Base-by-base conservation (phyloP, 2,888 invertebrate species). In the Pediacus dermestoides region DNA sequence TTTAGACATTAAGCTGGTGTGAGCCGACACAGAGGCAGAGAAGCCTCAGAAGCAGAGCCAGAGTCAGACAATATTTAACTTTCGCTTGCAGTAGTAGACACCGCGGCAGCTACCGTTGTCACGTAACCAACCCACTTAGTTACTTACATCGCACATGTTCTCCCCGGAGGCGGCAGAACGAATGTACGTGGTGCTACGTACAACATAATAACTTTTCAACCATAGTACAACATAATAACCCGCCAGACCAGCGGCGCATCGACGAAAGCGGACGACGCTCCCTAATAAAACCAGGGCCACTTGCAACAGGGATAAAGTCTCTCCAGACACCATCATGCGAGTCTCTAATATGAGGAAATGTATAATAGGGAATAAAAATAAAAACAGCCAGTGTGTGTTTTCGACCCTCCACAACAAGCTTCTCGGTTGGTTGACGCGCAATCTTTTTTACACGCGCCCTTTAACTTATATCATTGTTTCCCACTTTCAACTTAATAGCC, bases 121-220 rank as follows among this genome's bases (percentile, higher is more conserved):
- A 52, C 52, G 52, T 52, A 50, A 38, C 42, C 45, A 34, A 40
- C 46, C 49, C 52, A 51, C 50, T 52, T 52, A 52, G 52, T 52
- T 51, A 52, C 52, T 51, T 52, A 49, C 47, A 52, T 46, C 38
- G 50, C 47, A 51, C 50, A 51, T 51, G 50, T 47, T 46, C 39
- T 49, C 50, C 49, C 52, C 16, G 34, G 48, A 49, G 50, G 39
- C 36, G 27, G 33, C 34, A 33, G 49, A 44, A 49, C 46, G 48
- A 52, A 51, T 50, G 48, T 50, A 52, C 52, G 52, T 50, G 52
- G 50, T 36, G 46, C 27, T 48, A 37, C 40, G 37, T 47, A 48
- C 50, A 44, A 44, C 46, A 33, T 44, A 38, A 44, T 44, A 45
- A 45, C 45, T 42, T 44, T 32, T 30, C 34, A 27, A 25, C 34